Evolutionary conservation across 2,888 invertebrate species (phyloP).

Genomic region (Hypena proboscidalis): DNA sequence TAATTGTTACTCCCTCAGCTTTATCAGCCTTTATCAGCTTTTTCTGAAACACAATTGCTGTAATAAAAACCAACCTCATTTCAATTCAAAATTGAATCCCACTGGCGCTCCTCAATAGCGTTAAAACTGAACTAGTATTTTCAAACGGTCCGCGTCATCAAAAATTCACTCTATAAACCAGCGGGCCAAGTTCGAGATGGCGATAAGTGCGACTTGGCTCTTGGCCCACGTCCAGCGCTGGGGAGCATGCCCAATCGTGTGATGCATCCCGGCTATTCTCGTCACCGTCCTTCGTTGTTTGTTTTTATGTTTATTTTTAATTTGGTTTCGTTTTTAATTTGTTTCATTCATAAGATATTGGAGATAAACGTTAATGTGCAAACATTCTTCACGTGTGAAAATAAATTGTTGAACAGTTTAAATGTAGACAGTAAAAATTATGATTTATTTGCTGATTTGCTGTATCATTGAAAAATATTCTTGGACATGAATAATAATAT

Average conservation of each 20-base stretch:
- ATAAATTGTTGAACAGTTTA: constrained; percentile 2
- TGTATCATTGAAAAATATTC: too few relatives aligned
- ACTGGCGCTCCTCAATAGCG: too few relatives aligned
- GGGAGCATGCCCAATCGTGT: constrained; percentile 63
- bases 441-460: too few relatives aligned
- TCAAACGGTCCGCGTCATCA: constrained; percentile 16
- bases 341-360: constrained; percentile 32
- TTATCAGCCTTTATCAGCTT: too few relatives aligned
- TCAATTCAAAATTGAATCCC: too few relatives aligned
- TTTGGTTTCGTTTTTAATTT: constrained; percentile 52
- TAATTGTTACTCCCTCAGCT: too few relatives aligned
- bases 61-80: too few relatives aligned
- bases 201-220: constrained; percentile 44
- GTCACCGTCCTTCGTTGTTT: constrained; percentile 71
- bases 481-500: too few relatives aligned
- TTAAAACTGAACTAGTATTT: too few relatives aligned
- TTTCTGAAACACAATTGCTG: too few relatives aligned
- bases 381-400: constrained; percentile 2
- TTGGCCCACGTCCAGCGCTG: constrained; percentile 65
- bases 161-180: constrained; percentile 53
- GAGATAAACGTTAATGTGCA: constrained; percentile 8
- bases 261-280: constrained; percentile 73
- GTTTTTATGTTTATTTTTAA: constrained; percentile 68
- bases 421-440: too few relatives aligned
- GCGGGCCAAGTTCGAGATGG: constrained; percentile 30